Evolutionary conservation across 1,140 invertebrate genomes (phyloP).

Genomic region (Laodelphax striatellus): DNA sequence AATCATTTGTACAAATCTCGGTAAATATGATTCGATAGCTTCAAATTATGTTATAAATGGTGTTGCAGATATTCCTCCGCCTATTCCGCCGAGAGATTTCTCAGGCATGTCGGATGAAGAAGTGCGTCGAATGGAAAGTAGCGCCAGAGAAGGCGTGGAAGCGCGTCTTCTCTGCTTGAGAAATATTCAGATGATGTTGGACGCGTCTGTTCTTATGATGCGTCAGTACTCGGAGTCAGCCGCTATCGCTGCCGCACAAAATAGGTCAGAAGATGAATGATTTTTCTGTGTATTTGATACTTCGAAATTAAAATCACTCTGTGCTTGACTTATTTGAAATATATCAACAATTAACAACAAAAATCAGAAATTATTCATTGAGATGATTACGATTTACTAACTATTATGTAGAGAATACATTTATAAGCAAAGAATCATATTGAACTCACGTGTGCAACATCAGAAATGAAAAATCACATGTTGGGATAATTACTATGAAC

Average conservation of each 20-base stretch:
- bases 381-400: too few species aligned
- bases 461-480: too few species aligned
- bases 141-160: slow-evolving; percentile 64
- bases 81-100: slow-evolving; percentile 54
- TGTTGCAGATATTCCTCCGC: slow-evolving; percentile 44
- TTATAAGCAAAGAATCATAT: too few species aligned
- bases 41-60: too few species aligned
- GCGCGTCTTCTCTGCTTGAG: slow-evolving; percentile 74
- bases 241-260: slow-evolving; percentile 20
- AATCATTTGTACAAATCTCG: too few species aligned
- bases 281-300: neutral
- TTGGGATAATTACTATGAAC: too few species aligned
- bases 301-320: neutral
- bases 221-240: slow-evolving; percentile 69
- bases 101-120: slow-evolving; percentile 69
- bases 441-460: too few species aligned
- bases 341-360: neutral
- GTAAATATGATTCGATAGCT: too few species aligned
- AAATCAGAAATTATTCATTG: neutral
- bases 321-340: too few species aligned
- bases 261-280: neutral
- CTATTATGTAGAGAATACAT: too few species aligned
- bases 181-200: slow-evolving; percentile 78
- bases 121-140: slow-evolving; percentile 78
- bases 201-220: slow-evolving; percentile 80